Evolutionary conservation across 2,113 vertebrate genomes (phyloP).

Genomic region (Taurulus bubalis): DNA sequence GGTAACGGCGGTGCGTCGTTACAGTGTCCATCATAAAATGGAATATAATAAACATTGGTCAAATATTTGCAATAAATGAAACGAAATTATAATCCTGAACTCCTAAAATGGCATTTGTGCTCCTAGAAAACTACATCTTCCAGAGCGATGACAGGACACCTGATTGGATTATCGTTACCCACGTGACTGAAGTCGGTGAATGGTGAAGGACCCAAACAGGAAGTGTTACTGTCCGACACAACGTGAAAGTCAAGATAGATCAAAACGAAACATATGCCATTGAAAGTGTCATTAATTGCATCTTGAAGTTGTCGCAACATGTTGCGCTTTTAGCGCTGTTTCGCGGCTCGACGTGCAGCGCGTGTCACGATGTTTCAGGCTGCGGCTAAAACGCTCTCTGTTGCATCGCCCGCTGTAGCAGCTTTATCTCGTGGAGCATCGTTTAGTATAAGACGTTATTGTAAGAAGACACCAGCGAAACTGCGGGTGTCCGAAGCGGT

Average conservation of each 20-base stretch:
- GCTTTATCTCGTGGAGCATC: not conserved
- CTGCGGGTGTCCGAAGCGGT: slow-evolving; percentile 73
- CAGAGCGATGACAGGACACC: not conserved
- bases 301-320: not conserved
- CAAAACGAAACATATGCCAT: not conserved
- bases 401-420: not conserved
- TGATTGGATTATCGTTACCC: slow-evolving; percentile 51
- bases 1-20: no score
- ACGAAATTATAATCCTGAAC: not conserved
- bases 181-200: slow-evolving; percentile 53
- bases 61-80: not conserved
- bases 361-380: slow-evolving; percentile 53
- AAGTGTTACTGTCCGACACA: slow-evolving; percentile 42
- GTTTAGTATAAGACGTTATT: slow-evolving; percentile 50
- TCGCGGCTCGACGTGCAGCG: not conserved
- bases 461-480: slow-evolving; percentile 56
- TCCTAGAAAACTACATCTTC: slow-evolving; percentile 59
- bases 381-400: slow-evolving; percentile 26
- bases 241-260: slow-evolving; percentile 69
- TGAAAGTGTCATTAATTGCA: not conserved
- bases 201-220: slow-evolving; percentile 49
- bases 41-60: not conserved
- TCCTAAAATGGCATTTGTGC: not conserved
- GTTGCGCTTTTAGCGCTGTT: not conserved
- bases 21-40: rapidly evolving